These are phyloP conservation scores for Daktulosphaira vitifoliae DNA, from an alignment of 1,140 invertebrate species.

Conservation along the genomic window DNA sequence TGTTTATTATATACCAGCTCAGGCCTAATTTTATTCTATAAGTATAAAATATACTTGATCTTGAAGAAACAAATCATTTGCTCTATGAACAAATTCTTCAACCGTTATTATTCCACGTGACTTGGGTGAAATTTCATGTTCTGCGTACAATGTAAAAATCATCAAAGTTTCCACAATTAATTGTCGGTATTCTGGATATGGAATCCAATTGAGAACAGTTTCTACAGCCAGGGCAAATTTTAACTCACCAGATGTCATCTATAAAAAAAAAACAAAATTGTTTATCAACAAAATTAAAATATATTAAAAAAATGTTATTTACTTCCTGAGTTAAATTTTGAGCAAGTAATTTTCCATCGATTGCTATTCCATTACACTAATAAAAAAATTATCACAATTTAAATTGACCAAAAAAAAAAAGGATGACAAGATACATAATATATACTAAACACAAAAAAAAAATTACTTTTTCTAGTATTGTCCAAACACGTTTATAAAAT, in stretches of 20 bases:
- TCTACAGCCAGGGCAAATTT: slow-evolving; percentile 98
- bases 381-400: slow-evolving; percentile 41
- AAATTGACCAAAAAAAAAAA: not conserved
- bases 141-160: slow-evolving; percentile 84
- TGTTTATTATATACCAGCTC: no score
- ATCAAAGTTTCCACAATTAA: slow-evolving; percentile 94
- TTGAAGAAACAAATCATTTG: slow-evolving; percentile 88
- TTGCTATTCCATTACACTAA: slow-evolving; percentile 81
- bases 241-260: slow-evolving; percentile 95
- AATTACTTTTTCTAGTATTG: slow-evolving; percentile 71
- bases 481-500: slow-evolving; percentile 93
- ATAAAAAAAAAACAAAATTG: slow-evolving; percentile 30
- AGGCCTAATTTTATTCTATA: no score
- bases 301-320: slow-evolving; percentile 35
- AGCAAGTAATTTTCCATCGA: slow-evolving; percentile 79
- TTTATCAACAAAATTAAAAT: no score
- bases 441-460: not conserved
- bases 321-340: slow-evolving; percentile 85
- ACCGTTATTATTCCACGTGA: slow-evolving; percentile 80
- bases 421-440: no score
- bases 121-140: slow-evolving; percentile 69
- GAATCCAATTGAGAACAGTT: slow-evolving; percentile 92
- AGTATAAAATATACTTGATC: slow-evolving; percentile 96
- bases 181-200: slow-evolving; percentile 97
- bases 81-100: slow-evolving; percentile 86